Evolutionary conservation across 2,113 vertebrate genomes (phyloP).

Genomic region (Actenoides lindsayi): DNA sequence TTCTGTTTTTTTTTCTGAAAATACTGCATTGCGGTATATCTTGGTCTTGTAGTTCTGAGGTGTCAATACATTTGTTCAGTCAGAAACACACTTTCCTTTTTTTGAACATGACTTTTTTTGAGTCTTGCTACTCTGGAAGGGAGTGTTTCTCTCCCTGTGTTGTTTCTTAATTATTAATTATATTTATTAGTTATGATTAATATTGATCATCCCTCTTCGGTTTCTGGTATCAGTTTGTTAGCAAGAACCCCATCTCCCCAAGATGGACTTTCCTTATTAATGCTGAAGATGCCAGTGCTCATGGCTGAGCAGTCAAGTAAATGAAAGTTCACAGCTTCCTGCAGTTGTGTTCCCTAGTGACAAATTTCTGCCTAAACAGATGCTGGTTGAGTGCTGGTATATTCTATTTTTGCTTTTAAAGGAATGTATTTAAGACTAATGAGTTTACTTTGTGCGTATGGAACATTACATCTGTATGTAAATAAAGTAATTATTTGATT

Average conservation of each 20-base stretch:
- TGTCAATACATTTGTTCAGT: background rate
- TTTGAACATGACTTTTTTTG: background rate
- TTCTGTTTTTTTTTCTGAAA: background rate
- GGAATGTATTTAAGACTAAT: background rate
- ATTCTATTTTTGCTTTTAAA: background rate
- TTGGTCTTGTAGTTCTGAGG: background rate
- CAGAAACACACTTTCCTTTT: background rate
- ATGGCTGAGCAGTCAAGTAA: background rate
- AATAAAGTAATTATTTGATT: background rate
- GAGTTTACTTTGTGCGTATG: background rate
- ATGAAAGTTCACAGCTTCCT: background rate
- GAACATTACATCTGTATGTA: background rate
- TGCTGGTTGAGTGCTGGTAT: background rate
- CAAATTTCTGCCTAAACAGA: background rate
- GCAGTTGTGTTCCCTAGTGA: background rate
- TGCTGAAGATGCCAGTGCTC: background rate
- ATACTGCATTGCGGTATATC: background rate
- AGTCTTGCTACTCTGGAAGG: background rate
- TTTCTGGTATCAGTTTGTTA: background rate
- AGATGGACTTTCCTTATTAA: background rate
- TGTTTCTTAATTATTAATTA: background rate
- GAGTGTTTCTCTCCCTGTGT: background rate
- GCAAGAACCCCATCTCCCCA: background rate
- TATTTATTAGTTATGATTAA: background rate
- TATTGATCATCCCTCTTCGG: background rate